Percentiles rank a stretch among this genome's conserved stretches.
Evolutionary conservation across 2,888 invertebrate species (phyloP).

Genomic region (Silvanus unidentatus): DNA sequence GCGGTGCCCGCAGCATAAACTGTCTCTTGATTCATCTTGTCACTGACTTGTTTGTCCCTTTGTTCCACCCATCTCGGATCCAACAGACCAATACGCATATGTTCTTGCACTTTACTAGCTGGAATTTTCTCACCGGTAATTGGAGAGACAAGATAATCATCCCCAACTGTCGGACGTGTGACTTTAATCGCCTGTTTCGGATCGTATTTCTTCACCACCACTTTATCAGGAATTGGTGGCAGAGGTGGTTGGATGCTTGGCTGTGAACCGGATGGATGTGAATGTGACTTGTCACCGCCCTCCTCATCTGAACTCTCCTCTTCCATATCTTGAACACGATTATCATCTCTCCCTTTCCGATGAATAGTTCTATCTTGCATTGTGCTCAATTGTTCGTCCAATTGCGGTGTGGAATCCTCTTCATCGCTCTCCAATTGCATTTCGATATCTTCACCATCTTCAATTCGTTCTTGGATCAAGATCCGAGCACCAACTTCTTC

Average conservation of each 20-base stretch:
- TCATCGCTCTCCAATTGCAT: constrained; percentile 88
- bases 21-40: constrained; percentile 86
- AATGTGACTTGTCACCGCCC: constrained; percentile 30
- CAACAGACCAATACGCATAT: constrained; percentile 92
- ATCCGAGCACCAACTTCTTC: constrained; percentile 94
- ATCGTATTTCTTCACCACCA: constrained; percentile 95
- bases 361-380: constrained; percentile 61
- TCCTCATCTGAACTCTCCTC: constrained; percentile 77
- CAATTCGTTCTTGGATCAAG: constrained; percentile 77
- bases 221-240: constrained; percentile 86
- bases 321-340: constrained; percentile 84
- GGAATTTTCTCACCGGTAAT: constrained; percentile 98
- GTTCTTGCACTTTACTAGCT: constrained; percentile 94
- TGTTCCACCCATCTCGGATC: constrained; percentile 99
- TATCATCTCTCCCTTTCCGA: constrained; percentile 50
- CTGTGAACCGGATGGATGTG: constrained; percentile 24
- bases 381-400: constrained; percentile 53
- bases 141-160: constrained; percentile 94
- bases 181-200: constrained; percentile 70
- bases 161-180: constrained; percentile 60
- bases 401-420: constrained; percentile 42
- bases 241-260: constrained; percentile 57
- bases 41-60: constrained; percentile 87
- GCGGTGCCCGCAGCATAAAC: constrained; percentile 75
- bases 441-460: constrained; percentile 77